A percentile compares a stretch with the other conserved stretches of the same genome.
phyloP scores from a whole-genome alignment of 2,113 vertebrate genomes.

The Lepisosteus oculatus region DNA sequence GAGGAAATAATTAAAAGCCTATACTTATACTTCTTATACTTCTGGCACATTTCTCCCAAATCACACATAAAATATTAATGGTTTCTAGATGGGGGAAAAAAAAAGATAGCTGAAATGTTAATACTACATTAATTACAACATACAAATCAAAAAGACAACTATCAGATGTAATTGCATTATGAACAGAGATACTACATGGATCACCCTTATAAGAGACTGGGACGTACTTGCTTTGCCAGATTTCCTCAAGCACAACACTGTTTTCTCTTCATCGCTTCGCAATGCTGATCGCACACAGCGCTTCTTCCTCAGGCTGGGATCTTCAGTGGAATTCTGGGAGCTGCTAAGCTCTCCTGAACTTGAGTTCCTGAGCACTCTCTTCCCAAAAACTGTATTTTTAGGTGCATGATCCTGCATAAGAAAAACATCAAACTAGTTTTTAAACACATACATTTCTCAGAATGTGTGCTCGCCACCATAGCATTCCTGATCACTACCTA shows the following conservation, averaged over 20 bases:
- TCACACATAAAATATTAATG: no score
- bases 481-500: conserved; percentile 30
- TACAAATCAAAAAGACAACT: no score
- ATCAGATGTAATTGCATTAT: neutral
- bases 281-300: conserved; percentile 25
- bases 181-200: neutral
- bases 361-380: conserved; percentile 40
- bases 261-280: conserved; percentile 44
- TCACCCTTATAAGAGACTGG: neutral
- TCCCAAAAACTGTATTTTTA: conserved; percentile 38
- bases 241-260: conserved; percentile 36
- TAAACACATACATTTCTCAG: neutral
- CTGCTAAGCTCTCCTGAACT: conserved; percentile 46
- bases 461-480: neutral
- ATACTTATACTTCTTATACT: no score
- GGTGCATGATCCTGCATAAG: conserved; percentile 49
- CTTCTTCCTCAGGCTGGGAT: conserved; percentile 47
- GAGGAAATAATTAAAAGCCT: no score
- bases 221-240: conserved; percentile 44
- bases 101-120: no score
- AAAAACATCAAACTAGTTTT: no score
- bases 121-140: no score
- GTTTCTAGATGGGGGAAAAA: no score
- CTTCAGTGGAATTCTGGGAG: conserved; percentile 22
- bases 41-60: no score